These are phyloP conservation scores for Caprella mutica DNA, from an alignment of 2,888 invertebrate species.

Conservation along the genomic window DNA sequence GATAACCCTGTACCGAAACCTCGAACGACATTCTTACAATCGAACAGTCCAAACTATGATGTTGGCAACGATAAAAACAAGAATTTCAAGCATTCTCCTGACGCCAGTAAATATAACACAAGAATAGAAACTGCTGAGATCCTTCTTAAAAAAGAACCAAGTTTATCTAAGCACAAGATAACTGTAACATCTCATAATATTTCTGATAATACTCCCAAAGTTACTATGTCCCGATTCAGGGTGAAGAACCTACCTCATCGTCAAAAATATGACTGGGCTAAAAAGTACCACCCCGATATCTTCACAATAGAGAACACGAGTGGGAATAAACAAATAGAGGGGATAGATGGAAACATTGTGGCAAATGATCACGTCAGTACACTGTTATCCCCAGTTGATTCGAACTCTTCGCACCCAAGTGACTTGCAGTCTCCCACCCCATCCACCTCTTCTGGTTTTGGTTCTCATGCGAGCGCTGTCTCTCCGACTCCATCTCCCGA, in stretches of 20 bases:
- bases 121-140: background rate
- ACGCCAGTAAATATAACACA: background rate
- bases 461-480: conserved; percentile 1
- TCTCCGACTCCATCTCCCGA: conserved; percentile 3
- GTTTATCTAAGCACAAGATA: conserved; percentile 22
- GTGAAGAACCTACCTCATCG: conserved; percentile 5
- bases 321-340: no score
- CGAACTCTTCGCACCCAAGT: background rate
- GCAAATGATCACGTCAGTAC: no score
- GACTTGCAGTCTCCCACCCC: conserved; percentile 3
- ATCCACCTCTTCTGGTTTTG: background rate
- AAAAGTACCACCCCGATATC: background rate
- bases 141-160: conserved; percentile 10
- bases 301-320: background rate
- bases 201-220: conserved; percentile 13
- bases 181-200: conserved; percentile 9
- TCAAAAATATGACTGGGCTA: background rate
- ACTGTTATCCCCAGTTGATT: background rate
- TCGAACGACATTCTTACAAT: no score
- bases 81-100: no score
- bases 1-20: no score
- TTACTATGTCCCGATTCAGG: conserved; percentile 15
- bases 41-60: no score
- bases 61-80: background rate
- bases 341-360: no score